Evolutionary conservation across 2,113 vertebrate genomes (phyloP), one percentile per base, ranked within the genome.

Genomic region (Entosphenus tridentatus): DNA sequence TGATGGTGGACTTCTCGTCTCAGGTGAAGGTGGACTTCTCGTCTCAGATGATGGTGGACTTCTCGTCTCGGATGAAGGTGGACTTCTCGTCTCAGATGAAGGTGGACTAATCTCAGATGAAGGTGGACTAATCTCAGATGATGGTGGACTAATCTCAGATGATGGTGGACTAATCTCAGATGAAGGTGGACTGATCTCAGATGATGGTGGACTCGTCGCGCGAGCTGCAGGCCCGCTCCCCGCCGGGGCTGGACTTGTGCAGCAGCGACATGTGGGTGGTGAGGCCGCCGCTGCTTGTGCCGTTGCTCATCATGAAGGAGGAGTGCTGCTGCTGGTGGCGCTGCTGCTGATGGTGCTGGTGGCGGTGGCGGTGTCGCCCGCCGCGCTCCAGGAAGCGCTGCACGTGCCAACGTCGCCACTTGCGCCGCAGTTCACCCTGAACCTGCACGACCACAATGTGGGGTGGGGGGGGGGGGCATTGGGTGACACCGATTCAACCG

Each of bases 211-310:
- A 82, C 59, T 87, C 83, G 0, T 88, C 87, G 71, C 85, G 85
- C 77, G 83, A 85, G 56, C 77, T 72, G 14, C 86, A 95, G 10
- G 81, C 80, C 55, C 85, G 82, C 5, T 39, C 4, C 0, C 82
- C 80, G 12, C 80, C 76, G 0, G 92, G 93, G 70, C 90, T 96
- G 79, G 80, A 81, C 69, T 86, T 92, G 71, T 86, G 85, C 74
- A 90, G 75, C 86, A 95, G 85, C 72, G 87, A 88, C 74, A 95
- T 92, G 79, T 98, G 93, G 3, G 93, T 95, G 80, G 85, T 91
- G 79, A 85, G 88, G 39, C 39, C 39, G 39, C 39, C 39, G 39
- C 39, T 39, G 74, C 88, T 95, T 76, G 84, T 87, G 13, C 87
- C 86, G 0, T 83, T 95, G 81, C 87, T 95, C 74, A 82, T 86